Evolutionary conservation across 2,113 vertebrate species (phyloP).

Genomic region (Oncorhynchus tshawytscha): DNA sequence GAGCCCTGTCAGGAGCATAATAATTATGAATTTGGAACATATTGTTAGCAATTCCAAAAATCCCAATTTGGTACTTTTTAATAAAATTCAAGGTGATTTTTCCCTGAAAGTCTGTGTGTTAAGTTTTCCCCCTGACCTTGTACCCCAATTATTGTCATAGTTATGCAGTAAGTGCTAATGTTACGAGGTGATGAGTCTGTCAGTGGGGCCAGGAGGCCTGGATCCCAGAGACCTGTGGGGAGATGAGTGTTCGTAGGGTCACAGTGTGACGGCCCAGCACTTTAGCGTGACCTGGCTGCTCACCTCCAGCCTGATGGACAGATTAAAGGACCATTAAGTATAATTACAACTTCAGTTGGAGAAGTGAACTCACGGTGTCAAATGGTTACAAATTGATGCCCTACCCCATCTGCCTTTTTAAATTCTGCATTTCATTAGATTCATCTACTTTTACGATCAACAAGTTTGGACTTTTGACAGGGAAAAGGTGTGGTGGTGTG

Average conservation of each 20-base stretch:
- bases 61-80: not conserved
- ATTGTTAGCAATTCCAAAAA: not conserved
- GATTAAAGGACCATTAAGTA: conserved; percentile 78
- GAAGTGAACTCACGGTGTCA: conserved; percentile 68
- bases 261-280: conserved; percentile 62
- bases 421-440: conserved; percentile 57
- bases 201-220: conserved; percentile 7
- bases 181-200: conserved; percentile 34
- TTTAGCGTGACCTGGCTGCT: conserved; percentile 68
- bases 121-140: not conserved
- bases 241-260: conserved; percentile 45
- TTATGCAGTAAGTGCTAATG: conserved; percentile 36
- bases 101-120: not conserved
- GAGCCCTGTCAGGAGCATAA: not conserved
- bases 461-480: conserved; percentile 38
- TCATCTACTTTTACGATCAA: conserved; percentile 38
- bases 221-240: conserved; percentile 31
- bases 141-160: conserved; percentile 27
- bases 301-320: conserved; percentile 71
- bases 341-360: conserved; percentile 75
- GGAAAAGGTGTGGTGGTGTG: conserved; percentile 9
- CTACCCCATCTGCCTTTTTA: conserved; percentile 48
- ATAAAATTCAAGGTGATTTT: not conserved
- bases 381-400: conserved; percentile 68
- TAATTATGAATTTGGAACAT: conserved; percentile 30